These are phyloP conservation scores for Lindbergichthys nudifrons DNA, from an alignment of 2,797 vertebrate genomes.

Conservation along the genomic window DNA sequence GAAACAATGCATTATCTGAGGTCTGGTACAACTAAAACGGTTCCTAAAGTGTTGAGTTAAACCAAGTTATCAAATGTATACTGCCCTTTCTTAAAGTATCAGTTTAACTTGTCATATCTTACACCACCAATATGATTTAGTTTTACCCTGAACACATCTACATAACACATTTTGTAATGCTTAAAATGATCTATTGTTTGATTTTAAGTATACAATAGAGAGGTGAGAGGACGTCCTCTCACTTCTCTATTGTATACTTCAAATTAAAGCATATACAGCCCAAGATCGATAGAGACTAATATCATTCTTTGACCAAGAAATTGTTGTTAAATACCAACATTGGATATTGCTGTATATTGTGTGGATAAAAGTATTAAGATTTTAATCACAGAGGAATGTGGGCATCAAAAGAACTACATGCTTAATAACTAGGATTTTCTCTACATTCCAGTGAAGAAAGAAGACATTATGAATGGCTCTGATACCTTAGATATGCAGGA, in stretches of 20 bases:
- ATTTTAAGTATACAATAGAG: not conserved
- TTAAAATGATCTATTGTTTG: not conserved
- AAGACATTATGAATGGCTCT: not conserved
- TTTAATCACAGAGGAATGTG: not conserved
- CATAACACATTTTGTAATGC: conserved; percentile 17
- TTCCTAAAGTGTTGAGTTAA: not conserved
- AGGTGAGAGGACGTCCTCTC: conserved; percentile 1
- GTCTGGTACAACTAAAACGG: conserved; percentile 1
- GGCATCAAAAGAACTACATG: not conserved
- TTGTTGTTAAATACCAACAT: not conserved
- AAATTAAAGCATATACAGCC: not conserved
- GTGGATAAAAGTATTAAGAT: not conserved
- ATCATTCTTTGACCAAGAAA: not conserved
- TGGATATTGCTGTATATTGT: not conserved
- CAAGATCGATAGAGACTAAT: no score
- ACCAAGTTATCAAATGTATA: conserved; percentile 2
- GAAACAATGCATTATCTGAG: conserved; percentile 13
- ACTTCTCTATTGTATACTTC: not conserved
- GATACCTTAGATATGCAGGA: conserved; percentile 97
- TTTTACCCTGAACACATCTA: conserved; percentile 7
- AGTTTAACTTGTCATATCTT: conserved; percentile 21
- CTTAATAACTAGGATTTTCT: not conserved
- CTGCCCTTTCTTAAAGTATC: conserved; percentile 14
- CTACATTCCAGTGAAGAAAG: not conserved
- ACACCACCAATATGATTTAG: conserved; percentile 3